These are phyloP conservation scores for Metopolophium dirhodum DNA, from an alignment of 1,140 invertebrate genomes.

Conservation along the genomic window DNA sequence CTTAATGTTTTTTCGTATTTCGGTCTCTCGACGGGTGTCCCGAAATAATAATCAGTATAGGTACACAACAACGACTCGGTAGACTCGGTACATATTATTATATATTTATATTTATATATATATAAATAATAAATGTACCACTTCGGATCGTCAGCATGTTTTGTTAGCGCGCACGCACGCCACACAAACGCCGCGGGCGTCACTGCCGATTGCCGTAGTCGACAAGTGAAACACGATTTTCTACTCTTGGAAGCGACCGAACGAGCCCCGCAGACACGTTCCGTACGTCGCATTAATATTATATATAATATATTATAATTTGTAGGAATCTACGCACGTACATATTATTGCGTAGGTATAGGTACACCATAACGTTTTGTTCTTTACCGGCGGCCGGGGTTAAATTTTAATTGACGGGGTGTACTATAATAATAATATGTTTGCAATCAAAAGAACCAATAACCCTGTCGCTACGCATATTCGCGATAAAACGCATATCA, in stretches of 20 bases:
- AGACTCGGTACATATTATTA: background rate
- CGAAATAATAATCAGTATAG: background rate
- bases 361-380: background rate
- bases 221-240: slow-evolving; percentile 17
- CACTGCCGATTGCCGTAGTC: background rate
- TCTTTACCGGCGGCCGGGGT: background rate
- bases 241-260: background rate
- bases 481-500: background rate
- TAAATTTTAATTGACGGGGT: no score
- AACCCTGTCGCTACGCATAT: background rate
- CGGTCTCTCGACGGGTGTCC: no score
- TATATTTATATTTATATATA: background rate
- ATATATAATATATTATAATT: background rate
- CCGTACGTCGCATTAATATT: no score
- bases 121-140: background rate
- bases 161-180: background rate
- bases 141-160: background rate
- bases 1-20: no score
- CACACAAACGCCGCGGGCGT: background rate
- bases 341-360: background rate
- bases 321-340: background rate
- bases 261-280: background rate
- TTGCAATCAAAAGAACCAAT: no score
- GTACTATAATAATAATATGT: no score
- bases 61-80: background rate